Base-by-base conservation (phyloP, 2,797 vertebrate genomes). In the Xenopus petersii region DNA sequence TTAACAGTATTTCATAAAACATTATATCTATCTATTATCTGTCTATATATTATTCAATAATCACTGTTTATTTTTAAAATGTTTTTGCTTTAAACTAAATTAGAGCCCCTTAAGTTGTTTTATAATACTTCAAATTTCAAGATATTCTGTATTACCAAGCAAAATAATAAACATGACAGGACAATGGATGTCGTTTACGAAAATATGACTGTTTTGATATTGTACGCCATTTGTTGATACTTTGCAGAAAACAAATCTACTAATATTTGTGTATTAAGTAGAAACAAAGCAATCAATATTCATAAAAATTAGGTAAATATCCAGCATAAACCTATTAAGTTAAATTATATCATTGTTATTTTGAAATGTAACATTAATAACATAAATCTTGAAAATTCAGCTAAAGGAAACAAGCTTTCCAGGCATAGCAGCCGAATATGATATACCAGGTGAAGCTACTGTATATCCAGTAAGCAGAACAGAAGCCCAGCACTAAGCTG, bases 211-310 rank as follows among this genome's bases (percentile, higher is more conserved):
- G 30, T 63, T 63, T 10, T 63, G 30, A 51, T 63, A 63, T 11
- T 63, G 33, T 15, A 26, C 15, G 30, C 6, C 61, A 33, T 63
- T 63, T 33, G 13, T 63, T 30, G 3, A 33, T 63, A 36, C 61
- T 63, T 63, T 63, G 60, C 15, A 63, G 8, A 3, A 63, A 15
- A 36, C 64, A 66, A 5, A 51, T 54, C 65, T 55, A 7, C 65
- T 54, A 67, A 55, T 67, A 67, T n/a, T 24, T 48, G 49, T 21
- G 47, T 11, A 51, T 54, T 67, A 33, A 33, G 4, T 4, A 67
- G 48, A n/a, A 5, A 63, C 60, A 36, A 4, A 63, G 60, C 7
- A 63, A 51, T 51, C 11, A 8, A 26, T 67, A 11, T 67, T 67
- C 48, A 67, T 67, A n/a, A 30, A 47, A 12, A 15, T 54, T 15